These are phyloP conservation scores for Calyptommatus sinebrachiatus DNA, from an alignment of 2,113 vertebrate species.

Conservation along the genomic window DNA sequence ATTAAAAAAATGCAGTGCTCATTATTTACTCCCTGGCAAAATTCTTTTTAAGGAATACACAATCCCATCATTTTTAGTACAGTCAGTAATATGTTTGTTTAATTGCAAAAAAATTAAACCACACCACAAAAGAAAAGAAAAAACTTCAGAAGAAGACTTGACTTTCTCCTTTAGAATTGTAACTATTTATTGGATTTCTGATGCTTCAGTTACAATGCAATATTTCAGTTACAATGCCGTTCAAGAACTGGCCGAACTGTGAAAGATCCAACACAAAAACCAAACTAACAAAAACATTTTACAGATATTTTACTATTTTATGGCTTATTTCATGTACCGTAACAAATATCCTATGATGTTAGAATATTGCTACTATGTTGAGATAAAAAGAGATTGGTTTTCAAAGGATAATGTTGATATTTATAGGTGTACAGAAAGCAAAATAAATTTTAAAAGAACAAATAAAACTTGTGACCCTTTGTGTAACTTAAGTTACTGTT, in stretches of 20 bases:
- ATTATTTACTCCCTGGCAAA: too few species aligned
- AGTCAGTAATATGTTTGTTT: too few species aligned
- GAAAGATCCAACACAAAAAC: slow-evolving; percentile 17
- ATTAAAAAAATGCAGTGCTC: too few species aligned
- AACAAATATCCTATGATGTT: neutral
- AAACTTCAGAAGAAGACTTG: too few species aligned
- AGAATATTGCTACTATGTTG: neutral
- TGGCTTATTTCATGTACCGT: neutral
- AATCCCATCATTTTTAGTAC: too few species aligned
- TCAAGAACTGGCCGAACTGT: slow-evolving; percentile 33
- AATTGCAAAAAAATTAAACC: too few species aligned
- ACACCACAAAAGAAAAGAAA: too few species aligned
- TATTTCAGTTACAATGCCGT: neutral
- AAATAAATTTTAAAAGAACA: neutral
- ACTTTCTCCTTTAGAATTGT: too few species aligned
- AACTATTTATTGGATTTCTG: too few species aligned
- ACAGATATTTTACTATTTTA: neutral
- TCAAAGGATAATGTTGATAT: neutral
- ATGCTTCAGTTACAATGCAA: too few species aligned
- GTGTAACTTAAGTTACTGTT: neutral
- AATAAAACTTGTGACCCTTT: slow-evolving; percentile 1
- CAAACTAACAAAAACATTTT: slow-evolving; percentile 9
- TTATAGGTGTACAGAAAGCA: neutral
- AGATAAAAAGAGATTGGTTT: slow-evolving; percentile 4
- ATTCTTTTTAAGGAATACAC: too few species aligned